A percentile compares a stretch with the other conserved stretches of the same genome.
Evolutionary conservation across 2,797 vertebrate species (phyloP).

Genomic region (Pseudochromis fuscus): DNA sequence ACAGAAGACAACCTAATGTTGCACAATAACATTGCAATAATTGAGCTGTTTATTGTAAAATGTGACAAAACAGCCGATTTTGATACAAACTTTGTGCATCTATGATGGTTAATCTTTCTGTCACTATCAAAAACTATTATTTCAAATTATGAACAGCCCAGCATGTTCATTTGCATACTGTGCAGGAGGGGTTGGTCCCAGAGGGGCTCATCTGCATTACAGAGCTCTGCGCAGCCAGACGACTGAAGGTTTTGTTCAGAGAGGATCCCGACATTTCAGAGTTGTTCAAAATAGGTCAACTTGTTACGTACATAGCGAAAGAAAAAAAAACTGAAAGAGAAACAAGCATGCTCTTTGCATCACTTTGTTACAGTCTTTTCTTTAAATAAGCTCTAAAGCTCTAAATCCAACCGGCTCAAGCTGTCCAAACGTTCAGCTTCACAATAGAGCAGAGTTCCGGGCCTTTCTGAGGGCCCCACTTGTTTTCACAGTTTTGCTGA

Average conservation of each 20-base stretch:
- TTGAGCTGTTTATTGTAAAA: too few relatives aligned
- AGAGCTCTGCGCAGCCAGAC: constrained; percentile 20
- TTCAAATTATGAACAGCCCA: neutral
- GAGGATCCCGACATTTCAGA: constrained; percentile 23
- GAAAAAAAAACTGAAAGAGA: constrained; percentile 35
- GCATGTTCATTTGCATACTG: constrained; percentile 32
- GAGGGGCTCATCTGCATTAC: constrained; percentile 50
- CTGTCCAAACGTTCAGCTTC: constrained; percentile 74
- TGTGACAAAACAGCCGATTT: neutral
- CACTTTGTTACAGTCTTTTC: constrained; percentile 77
- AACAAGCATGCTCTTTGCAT: constrained; percentile 65
- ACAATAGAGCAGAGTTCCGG: constrained; percentile 80
- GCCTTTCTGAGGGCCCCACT: constrained; percentile 76
- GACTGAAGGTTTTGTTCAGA: constrained; percentile 33
- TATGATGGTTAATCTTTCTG: neutral
- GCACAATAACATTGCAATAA: too few relatives aligned
- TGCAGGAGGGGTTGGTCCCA: constrained; percentile 6
- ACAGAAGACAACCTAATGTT: too few relatives aligned
- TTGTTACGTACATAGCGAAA: constrained; percentile 27
- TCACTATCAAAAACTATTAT: constrained; percentile 15
- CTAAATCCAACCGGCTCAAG: constrained; percentile 81
- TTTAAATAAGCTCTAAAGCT: constrained; percentile 81
- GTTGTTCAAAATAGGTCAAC: constrained; percentile 47
- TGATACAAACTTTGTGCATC: neutral
- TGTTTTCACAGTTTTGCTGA: constrained; percentile 85